phyloP scores from a whole-genome alignment of 2,113 vertebrate genomes.

The Genyomyrus donnyi region DNA sequence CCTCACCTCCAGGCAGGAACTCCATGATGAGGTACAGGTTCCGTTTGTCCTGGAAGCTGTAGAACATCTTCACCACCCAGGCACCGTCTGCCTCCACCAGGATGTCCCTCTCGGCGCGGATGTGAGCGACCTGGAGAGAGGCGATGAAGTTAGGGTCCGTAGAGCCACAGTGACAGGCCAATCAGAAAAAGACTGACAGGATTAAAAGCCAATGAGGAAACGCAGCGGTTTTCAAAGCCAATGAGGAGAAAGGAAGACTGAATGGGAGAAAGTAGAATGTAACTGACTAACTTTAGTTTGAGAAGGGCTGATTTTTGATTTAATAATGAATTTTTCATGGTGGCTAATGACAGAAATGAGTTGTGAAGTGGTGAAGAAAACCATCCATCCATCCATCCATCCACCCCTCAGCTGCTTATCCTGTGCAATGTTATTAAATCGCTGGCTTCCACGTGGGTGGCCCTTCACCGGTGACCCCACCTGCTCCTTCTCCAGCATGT shows the following conservation, averaged over 20 bases:
- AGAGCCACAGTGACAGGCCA: background rate
- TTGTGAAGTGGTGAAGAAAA: background rate
- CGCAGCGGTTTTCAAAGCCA: background rate
- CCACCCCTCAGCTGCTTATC: background rate
- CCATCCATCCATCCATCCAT: background rate
- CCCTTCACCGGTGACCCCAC: slow-evolving; percentile 44
- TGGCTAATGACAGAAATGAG: background rate
- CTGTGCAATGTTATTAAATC: background rate
- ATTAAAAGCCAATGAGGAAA: background rate
- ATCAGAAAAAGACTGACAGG: background rate
- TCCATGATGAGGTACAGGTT: slow-evolving; percentile 99
- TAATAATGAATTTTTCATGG: background rate
- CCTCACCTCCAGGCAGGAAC: slow-evolving; percentile 89
- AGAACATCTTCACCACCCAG: slow-evolving; percentile 99
- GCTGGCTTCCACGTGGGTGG: background rate
- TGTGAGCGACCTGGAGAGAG: slow-evolving; percentile 83
- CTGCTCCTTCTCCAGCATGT: slow-evolving; percentile 98
- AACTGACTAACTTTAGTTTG: background rate
- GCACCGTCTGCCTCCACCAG: slow-evolving; percentile 94
- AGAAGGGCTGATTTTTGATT: background rate
- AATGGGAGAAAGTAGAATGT: background rate
- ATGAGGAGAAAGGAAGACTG: background rate
- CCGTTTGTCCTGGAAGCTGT: slow-evolving; percentile 97
- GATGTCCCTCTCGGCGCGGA: slow-evolving; percentile 93
- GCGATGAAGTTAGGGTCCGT: background rate